Percentiles rank a stretch among this genome's conserved stretches.
phyloP scores from a whole-genome alignment of 2,113 vertebrate species.

The Pteropus alecto region DNA sequence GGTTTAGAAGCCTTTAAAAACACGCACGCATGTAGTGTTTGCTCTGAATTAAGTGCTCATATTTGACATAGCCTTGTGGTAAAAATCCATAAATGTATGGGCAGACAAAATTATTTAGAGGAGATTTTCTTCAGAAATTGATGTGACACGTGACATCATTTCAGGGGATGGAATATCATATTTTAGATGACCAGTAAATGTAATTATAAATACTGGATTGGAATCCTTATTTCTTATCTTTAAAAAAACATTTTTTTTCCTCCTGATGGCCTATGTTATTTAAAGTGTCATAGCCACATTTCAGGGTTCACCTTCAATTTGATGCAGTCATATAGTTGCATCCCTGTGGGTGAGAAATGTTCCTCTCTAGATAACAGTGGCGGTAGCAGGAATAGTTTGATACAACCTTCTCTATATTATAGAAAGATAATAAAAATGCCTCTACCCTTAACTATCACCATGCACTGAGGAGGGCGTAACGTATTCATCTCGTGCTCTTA shows the following conservation, averaged over 20 bases:
- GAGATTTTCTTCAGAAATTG: constrained; percentile 67
- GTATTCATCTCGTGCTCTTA: constrained; percentile 20
- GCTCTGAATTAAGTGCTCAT: constrained; percentile 42
- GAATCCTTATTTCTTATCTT: constrained; percentile 51
- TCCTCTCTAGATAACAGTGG: constrained; percentile 44
- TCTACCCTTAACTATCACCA: constrained; percentile 29
- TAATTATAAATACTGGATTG: constrained; percentile 48
- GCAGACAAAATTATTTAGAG: constrained; percentile 61
- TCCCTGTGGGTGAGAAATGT: constrained; percentile 58
- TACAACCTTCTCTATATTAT: constrained; percentile 38
- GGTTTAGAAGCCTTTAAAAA: constrained; percentile 73
- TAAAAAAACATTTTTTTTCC: not conserved
- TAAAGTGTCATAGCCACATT: constrained; percentile 32
- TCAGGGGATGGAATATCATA: constrained; percentile 62
- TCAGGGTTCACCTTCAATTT: constrained; percentile 57
- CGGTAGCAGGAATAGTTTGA: constrained; percentile 4
- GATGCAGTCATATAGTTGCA: constrained; percentile 14
- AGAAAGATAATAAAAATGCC: constrained; percentile 52
- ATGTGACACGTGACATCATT: constrained; percentile 10
- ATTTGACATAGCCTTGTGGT: constrained; percentile 46
- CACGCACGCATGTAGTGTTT: constrained; percentile 52
- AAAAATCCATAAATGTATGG: constrained; percentile 63
- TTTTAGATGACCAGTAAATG: constrained; percentile 55
- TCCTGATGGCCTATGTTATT: constrained; percentile 33
- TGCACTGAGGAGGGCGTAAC: not conserved